Percentiles rank a stretch among this genome's conserved stretches.
Conservation (phyloP, 2,797 vertebrate genomes). For the Knipowitschia caucasica region DNA sequence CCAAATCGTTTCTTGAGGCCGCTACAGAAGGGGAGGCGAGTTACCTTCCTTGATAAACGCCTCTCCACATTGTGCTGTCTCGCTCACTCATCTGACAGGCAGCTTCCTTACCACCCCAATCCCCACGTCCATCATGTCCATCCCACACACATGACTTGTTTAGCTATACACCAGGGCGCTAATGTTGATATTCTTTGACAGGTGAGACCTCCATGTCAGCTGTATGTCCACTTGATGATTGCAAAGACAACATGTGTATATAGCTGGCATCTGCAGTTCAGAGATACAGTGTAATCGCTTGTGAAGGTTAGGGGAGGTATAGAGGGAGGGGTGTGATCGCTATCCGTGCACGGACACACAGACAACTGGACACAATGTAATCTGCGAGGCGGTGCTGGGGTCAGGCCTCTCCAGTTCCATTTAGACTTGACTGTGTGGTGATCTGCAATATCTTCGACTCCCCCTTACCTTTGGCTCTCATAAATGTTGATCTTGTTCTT, state of each 20-base stretch:
- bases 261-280: conserved; percentile 21
- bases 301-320: conserved; percentile 39
- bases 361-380: conserved; percentile 46
- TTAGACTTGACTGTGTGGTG: conserved; percentile 22
- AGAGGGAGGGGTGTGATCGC: conserved; percentile 43
- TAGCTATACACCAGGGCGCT: conserved; percentile 29
- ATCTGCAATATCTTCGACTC: conserved; percentile 29
- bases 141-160: conserved; percentile 39
- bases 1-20: too few relatives aligned
- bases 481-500: conserved; percentile 19
- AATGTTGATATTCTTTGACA: conserved; percentile 46
- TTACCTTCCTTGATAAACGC: conserved; percentile 82
- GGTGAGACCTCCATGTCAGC: conserved; percentile 42
- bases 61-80: conserved; percentile 64
- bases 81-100: conserved; percentile 63
- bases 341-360: conserved; percentile 45
- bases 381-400: conserved; percentile 45
- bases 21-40: conserved; percentile 75
- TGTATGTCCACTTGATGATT: conserved; percentile 39
- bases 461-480: conserved; percentile 25
- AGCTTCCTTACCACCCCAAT: conserved; percentile 51
- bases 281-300: conserved; percentile 46
- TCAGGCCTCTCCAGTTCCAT: conserved; percentile 31
- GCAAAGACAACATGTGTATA: conserved; percentile 26
- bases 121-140: conserved; percentile 66